Evolutionary conservation across 2,797 vertebrate genomes (phyloP).

Genomic region (Steatocranus sp.): DNA sequence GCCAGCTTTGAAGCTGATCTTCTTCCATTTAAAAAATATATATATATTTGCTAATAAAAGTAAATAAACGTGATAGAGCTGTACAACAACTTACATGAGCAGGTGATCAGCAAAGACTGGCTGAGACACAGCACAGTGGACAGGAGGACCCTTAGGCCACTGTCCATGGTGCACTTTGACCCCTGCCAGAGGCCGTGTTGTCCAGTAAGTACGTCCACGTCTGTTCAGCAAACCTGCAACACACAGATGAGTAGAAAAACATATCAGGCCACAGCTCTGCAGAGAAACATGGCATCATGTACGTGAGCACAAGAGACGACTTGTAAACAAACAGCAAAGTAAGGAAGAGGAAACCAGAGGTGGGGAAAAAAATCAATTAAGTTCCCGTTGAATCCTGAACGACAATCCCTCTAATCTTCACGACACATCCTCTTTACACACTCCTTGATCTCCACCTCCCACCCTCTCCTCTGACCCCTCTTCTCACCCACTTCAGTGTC

Average conservation of each 20-base stretch:
- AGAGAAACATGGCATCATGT: neutral
- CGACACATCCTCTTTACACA: slow-evolving; percentile 64
- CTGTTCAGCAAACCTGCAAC: slow-evolving; percentile 60
- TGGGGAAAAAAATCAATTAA: neutral
- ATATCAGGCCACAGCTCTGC: slow-evolving; percentile 1
- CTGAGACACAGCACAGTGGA: slow-evolving; percentile 76
- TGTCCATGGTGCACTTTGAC: slow-evolving; percentile 73
- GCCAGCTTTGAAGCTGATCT: neutral
- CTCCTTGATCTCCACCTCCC: slow-evolving; percentile 61
- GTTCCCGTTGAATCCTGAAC: slow-evolving; percentile 39
- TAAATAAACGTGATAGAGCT: neutral
- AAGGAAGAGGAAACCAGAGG: neutral
- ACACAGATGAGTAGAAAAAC: slow-evolving; percentile 16
- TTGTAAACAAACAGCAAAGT: neutral
- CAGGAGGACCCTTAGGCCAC: slow-evolving; percentile 75
- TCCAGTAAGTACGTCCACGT: slow-evolving; percentile 25
- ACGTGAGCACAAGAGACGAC: neutral
- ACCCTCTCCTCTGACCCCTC: slow-evolving; percentile 37
- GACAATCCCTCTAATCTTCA: slow-evolving; percentile 56
- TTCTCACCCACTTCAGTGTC: slow-evolving; percentile 53
- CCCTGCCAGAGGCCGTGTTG: slow-evolving; percentile 60
- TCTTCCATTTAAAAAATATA: neutral
- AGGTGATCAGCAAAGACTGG: slow-evolving; percentile 71
- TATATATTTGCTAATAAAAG: accelerated
- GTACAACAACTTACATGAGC: slow-evolving; percentile 68